Evolutionary conservation across 2,113 vertebrate genomes (phyloP).

Genomic region (Cygnus atratus): DNA sequence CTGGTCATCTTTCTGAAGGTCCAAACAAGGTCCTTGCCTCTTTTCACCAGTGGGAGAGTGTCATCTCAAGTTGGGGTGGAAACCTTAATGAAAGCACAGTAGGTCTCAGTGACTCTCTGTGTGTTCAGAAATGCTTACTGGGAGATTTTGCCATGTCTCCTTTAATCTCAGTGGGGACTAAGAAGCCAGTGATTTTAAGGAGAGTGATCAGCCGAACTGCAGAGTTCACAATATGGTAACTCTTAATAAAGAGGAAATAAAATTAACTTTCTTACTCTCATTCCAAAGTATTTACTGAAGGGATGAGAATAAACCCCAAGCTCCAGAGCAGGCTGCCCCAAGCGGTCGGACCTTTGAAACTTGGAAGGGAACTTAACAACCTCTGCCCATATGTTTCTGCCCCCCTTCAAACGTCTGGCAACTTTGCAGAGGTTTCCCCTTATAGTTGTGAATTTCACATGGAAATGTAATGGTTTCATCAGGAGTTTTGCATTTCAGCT

Average conservation of each 20-base stretch:
- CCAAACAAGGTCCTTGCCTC: neutral
- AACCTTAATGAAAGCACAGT: neutral
- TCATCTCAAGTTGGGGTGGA: neutral
- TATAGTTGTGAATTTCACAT: slow-evolving; percentile 64
- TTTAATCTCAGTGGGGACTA: neutral
- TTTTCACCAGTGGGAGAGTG: neutral
- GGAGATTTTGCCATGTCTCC: neutral
- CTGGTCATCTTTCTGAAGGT: neutral
- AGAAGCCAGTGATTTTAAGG: neutral
- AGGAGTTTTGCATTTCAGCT: slow-evolving; percentile 51
- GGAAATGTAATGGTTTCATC: slow-evolving; percentile 68
- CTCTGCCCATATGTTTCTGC: slow-evolving; percentile 44
- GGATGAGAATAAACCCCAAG: neutral
- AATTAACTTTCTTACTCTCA: neutral
- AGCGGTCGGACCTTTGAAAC: slow-evolving; percentile 43
- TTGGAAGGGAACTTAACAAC: slow-evolving; percentile 50
- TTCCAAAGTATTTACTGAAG: slow-evolving; percentile 37
- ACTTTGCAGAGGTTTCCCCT: slow-evolving; percentile 51
- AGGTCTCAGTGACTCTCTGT: neutral
- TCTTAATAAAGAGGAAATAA: slow-evolving; percentile 39
- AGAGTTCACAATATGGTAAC: neutral
- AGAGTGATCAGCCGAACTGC: neutral
- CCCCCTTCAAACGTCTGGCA: slow-evolving; percentile 30
- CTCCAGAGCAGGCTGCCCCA: slow-evolving; percentile 7
- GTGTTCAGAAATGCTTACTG: neutral